Evolutionary conservation across 2,113 vertebrate species (phyloP), one percentile per base, ranked within the genome.

Genomic region (Anhinga anhinga): DNA sequence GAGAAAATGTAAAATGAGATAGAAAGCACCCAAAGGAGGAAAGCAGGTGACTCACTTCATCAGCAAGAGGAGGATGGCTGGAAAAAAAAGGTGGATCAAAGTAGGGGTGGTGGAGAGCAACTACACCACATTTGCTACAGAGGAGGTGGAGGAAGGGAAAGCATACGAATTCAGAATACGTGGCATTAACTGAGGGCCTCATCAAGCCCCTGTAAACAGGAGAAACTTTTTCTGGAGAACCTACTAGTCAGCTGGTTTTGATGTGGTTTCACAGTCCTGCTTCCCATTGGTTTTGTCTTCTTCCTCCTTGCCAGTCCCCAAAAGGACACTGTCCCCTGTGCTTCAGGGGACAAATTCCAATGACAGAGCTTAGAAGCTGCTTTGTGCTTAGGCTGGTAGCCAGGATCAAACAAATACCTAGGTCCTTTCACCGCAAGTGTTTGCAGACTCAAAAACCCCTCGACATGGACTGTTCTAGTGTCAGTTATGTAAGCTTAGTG

Each of bases 1-100:
- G 82, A 86, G 23, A 32, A 97, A 91, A 69, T 95, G 91, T 83
- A 97, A 96, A 96, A 97, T 98, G 93, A 97, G 97, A 88, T 98
- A 97, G 98, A 98, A 98, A 92, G 96, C 97, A 27, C 97, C 96
- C 0, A 97, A 96, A n/a, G 97, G 98, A 10, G 95, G 96, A 40
- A 82, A 92, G 15, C 95, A 97, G 52, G 94, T 98, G 88, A 98
- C 95, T 72, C 94, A 95, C 65, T 98, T 98, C 50, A 34, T 97
- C 67, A 94, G 98, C 22, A 93, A 98, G 88, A 53, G 53, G 36
- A 96, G 62, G 0, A 26, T 89, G 40, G 93, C 94, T 14, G 97
- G 97, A 73, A 16, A 98, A 98, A 94, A 98, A 73, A 91, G 77
- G 15, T 98, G 94, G 98, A 96, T 90, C 92, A 97, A 97, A 90